These are phyloP conservation scores for Ciconia stormi DNA, from an alignment of 2,113 vertebrate genomes.

Conservation along the genomic window DNA sequence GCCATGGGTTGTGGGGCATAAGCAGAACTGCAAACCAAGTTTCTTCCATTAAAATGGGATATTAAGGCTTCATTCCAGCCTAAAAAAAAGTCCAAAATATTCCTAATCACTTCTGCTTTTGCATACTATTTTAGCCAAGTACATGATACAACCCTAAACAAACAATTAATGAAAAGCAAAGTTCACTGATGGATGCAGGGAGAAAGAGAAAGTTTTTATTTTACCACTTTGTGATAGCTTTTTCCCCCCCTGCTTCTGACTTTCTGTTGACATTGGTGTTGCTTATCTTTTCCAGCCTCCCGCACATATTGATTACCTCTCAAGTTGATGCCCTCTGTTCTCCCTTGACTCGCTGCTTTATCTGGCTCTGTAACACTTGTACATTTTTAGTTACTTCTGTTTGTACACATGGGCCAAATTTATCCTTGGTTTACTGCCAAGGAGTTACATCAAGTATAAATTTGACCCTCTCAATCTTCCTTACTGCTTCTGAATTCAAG, in stretches of 20 bases:
- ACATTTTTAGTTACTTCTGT: constrained; percentile 47
- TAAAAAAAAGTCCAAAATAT: neutral
- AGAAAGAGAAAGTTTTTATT: constrained; percentile 1
- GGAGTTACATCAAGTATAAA: neutral
- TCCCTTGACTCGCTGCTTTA: constrained; percentile 31
- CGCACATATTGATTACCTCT: constrained; percentile 57
- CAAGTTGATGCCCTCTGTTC: constrained; percentile 33
- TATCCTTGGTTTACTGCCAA: constrained; percentile 33
- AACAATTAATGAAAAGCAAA: neutral
- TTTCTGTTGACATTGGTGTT: constrained; percentile 62
- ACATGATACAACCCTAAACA: neutral
- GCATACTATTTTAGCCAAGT: neutral
- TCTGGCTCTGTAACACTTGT: constrained; percentile 16
- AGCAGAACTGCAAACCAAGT: neutral
- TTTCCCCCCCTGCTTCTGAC: neutral
- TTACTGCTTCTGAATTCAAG: neutral
- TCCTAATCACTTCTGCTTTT: rapidly evolving
- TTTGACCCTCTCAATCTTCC: neutral
- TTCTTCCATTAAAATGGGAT: neutral
- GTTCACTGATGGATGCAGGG: neutral
- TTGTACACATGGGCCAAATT: constrained; percentile 20
- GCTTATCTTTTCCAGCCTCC: constrained; percentile 50
- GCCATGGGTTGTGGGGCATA: neutral
- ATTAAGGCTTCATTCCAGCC: neutral
- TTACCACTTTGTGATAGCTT: neutral